Percentiles rank a stretch among this genome's conserved stretches.
Conservation (phyloP, 2,113 vertebrate genomes). For the Anoplopoma fimbria region DNA sequence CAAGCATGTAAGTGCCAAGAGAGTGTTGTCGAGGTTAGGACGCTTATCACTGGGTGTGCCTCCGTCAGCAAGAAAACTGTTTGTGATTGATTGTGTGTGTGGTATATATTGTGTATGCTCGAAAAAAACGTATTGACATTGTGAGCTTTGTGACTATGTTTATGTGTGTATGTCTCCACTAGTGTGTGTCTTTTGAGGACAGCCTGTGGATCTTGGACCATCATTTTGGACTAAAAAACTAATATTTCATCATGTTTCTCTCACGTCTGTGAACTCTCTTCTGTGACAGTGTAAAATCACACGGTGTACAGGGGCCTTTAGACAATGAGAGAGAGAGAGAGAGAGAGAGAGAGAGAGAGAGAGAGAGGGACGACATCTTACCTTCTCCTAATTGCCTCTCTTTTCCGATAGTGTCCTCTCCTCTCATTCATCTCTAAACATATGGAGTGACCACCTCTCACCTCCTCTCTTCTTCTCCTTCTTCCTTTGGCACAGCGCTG, state of each 20-base stretch:
- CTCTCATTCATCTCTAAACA: conserved; percentile 51
- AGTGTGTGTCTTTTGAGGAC: no score
- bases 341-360: background rate
- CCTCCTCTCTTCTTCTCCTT: conserved; percentile 42
- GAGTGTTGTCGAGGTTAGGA: no score
- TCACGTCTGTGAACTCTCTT: background rate
- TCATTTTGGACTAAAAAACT: no score
- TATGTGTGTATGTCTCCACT: no score
- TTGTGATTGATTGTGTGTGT: no score
- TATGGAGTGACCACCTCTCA: conserved; percentile 41
- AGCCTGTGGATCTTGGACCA: no score
- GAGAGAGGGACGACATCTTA: background rate
- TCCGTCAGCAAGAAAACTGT: no score
- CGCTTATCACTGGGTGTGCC: no score
- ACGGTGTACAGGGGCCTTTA: background rate
- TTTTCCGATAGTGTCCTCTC: conserved; percentile 13
- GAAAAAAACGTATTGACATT: no score
- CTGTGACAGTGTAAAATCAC: background rate
- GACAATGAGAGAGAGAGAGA: background rate
- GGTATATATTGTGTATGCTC: no score
- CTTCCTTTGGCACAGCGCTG: conserved; percentile 57
- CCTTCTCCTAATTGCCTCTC: conserved; percentile 12
- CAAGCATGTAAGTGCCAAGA: no score
- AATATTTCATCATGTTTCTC: background rate
- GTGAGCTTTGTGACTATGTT: no score